Evolutionary conservation across 2,888 invertebrate genomes (phyloP), one percentile per base, ranked within the genome.

Genomic region (Agriopis marginaria): DNA sequence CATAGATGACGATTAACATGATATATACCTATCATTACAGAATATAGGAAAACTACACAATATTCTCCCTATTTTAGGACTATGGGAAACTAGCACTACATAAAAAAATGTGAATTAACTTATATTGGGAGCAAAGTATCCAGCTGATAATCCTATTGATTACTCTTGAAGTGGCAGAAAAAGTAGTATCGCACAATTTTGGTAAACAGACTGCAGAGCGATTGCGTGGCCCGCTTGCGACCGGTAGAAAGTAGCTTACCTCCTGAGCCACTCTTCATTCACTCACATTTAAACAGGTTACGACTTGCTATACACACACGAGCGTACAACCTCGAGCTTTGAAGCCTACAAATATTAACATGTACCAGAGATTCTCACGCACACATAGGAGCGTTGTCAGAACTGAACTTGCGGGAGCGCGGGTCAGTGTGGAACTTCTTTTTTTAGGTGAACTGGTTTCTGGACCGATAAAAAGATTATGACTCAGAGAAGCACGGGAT

Each of bases 221-320:
- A 78, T 87, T 86, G 87, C 87, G 86, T 88, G 87, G 82, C 73
- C 69, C 75, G 79, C 77, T 79, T 77, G 84, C 81, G 82, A 84
- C 87, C 84, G 86, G 89, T 93, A 93, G 93, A 93, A 93, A 93
- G 93, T 92, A 91, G 92, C 89, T 89, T 89, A 89, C 91, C 90
- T 91, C 90, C 87, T 90, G 88, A 83, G 87, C 90, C 87, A 89
- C 89, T 92, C 92, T 92, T 92, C 92, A 93, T 93, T 93, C 90
- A 93, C 83, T 86, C 85, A 86, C 85, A 84, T 81, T 81, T 32
- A 89, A 92, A 92, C 93, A 91, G 90, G 93, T 93, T 91, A 86
- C 85, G 83, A 88, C 89, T 89, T 81, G 90, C 84, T 86, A 76
- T 78, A 86, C 88, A 70, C 89, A 89, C 89, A 89, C 88, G 79